phyloP scores from a whole-genome alignment of 1,140 invertebrate genomes.

The Trypoxylus dichotomus region DNA sequence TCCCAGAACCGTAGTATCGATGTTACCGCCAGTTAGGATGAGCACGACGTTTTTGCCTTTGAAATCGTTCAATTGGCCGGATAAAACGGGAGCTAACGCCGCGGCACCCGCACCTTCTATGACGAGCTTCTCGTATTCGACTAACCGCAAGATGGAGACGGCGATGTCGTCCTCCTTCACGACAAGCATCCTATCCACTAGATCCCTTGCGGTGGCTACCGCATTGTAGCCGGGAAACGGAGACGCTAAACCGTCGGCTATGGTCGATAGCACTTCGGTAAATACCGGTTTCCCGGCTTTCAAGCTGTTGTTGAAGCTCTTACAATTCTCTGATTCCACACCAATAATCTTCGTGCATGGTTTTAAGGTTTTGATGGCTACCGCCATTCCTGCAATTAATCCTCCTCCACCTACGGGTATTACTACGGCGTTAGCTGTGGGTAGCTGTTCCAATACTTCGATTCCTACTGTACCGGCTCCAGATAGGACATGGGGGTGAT shows the following conservation, averaged over 20 bases:
- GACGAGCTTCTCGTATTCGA: constrained; percentile 71
- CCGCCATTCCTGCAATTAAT: constrained; percentile 82
- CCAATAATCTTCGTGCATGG: constrained; percentile 79
- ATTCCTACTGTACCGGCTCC: constrained; percentile 91
- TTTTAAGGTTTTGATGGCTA: constrained; percentile 82
- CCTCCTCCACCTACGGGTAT: constrained; percentile 90
- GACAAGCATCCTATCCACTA: constrained; percentile 60
- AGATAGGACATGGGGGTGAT: constrained; percentile 90
- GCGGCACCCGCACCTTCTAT: constrained; percentile 74
- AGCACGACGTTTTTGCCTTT: constrained; percentile 71
- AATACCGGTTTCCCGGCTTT: constrained; percentile 66
- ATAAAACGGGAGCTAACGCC: constrained; percentile 68
- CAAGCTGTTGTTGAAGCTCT: constrained; percentile 78
- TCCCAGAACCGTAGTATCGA: constrained; percentile 68
- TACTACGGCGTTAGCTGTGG: constrained; percentile 72
- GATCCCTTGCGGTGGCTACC: constrained; percentile 60
- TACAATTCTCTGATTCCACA: constrained; percentile 87
- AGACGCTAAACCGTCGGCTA: constrained; percentile 61
- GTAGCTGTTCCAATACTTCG: constrained; percentile 86
- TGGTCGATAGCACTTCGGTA: constrained; percentile 36
- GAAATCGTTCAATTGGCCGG: constrained; percentile 66
- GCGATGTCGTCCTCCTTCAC: constrained; percentile 58
- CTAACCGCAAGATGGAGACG: constrained; percentile 56
- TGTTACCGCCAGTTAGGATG: constrained; percentile 72
- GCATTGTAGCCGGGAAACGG: constrained; percentile 70